phyloP scores from a whole-genome alignment of 2,113 vertebrate species.

The Saguinus imperator region DNA sequence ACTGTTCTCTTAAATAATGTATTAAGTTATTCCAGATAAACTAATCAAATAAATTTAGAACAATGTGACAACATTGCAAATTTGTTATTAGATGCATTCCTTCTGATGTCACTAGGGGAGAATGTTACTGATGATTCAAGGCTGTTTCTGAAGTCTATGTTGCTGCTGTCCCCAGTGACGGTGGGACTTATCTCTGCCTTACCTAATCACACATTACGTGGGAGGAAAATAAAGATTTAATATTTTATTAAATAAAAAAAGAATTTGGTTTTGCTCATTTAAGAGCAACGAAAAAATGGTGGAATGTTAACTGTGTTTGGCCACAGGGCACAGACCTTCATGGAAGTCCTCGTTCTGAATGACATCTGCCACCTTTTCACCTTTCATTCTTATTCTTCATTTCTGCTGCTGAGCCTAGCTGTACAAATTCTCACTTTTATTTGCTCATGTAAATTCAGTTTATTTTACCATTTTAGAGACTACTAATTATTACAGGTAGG shows the following conservation, averaged over 20 bases:
- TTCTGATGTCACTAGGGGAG: conserved; percentile 33
- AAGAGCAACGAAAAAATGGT: conserved; percentile 81
- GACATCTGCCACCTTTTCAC: neutral
- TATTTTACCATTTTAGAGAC: conserved; percentile 48
- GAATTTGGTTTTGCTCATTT: conserved; percentile 84
- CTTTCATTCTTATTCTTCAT: conserved; percentile 20
- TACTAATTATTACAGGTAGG: conserved; percentile 51
- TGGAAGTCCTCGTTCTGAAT: neutral
- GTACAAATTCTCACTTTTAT: conserved; percentile 77
- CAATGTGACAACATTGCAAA: conserved; percentile 70
- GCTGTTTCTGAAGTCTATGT: conserved; percentile 77
- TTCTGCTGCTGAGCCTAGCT: conserved; percentile 76
- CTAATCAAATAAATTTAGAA: conserved; percentile 84
- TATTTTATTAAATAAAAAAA: conserved; percentile 77
- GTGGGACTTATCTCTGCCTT: conserved; percentile 88
- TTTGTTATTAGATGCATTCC: conserved; percentile 64
- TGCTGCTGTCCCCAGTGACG: conserved; percentile 85
- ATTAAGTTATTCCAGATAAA: conserved; percentile 82
- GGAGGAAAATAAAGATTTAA: conserved; percentile 67
- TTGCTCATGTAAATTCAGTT: conserved; percentile 64
- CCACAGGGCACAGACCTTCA: neutral
- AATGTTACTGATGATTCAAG: conserved; percentile 59
- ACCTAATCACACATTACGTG: conserved; percentile 80
- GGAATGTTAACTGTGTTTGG: neutral
- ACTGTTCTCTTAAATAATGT: conserved; percentile 82